Conservation (phyloP, 2,888 invertebrate genomes). For the Lomographa bimaculata region DNA sequence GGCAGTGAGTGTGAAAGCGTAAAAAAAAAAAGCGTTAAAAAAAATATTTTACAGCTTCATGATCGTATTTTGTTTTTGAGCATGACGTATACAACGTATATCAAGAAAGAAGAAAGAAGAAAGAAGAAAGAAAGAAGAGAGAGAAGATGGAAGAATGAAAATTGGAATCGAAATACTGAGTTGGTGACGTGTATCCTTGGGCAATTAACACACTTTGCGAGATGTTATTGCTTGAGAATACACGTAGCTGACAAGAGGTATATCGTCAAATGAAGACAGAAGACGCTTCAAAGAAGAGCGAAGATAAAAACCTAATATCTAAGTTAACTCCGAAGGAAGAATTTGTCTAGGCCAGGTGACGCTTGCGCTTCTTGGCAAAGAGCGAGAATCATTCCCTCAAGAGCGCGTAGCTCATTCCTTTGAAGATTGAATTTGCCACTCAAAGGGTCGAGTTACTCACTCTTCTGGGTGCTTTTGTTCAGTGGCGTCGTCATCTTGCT, state of each 20-base stretch:
- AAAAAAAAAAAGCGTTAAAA: too few relatives aligned
- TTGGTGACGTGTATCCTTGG: conserved; percentile 99
- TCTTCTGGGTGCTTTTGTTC: too few relatives aligned
- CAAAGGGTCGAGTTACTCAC: too few relatives aligned
- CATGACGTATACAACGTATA: too few relatives aligned
- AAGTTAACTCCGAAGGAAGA: conserved; percentile 10
- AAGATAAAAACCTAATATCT: conserved; percentile 1
- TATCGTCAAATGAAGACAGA: conserved; percentile 44
- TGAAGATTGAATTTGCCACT: too few relatives aligned
- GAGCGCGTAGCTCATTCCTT: neutral
- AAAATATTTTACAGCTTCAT: too few relatives aligned
- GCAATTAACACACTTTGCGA: conserved; percentile 97
- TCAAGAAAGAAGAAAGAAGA: too few relatives aligned
- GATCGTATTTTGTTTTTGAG: too few relatives aligned
- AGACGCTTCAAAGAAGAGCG: too few relatives aligned
- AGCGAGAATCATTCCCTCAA: too few relatives aligned
- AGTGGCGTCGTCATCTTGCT: conserved; percentile 2
- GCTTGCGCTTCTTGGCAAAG: too few relatives aligned
- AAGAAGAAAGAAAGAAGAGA: conserved; percentile 3
- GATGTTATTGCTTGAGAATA: conserved; percentile 99
- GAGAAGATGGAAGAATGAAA: conserved; percentile 30
- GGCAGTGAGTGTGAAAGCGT: too few relatives aligned
- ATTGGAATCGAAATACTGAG: conserved; percentile 82
- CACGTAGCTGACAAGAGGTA: conserved; percentile 96
- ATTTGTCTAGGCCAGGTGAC: conserved; percentile 1